A percentile compares a stretch with the other conserved stretches of the same genome.
Conservation (phyloP, 2,113 vertebrate genomes). For the Antechinus stuartii region DNA sequence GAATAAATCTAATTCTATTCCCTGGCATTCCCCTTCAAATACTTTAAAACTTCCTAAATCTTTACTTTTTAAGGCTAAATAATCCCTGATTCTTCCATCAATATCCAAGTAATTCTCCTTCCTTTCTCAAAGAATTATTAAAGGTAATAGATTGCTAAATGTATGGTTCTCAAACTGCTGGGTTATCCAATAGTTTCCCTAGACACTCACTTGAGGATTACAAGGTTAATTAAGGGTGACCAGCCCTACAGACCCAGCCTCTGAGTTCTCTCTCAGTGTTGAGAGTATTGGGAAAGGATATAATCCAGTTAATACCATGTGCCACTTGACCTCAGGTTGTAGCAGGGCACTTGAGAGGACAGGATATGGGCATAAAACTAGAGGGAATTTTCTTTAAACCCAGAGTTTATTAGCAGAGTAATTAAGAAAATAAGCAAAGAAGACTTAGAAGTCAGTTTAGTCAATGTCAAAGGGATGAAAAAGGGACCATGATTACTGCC, state of each 20-base stretch:
- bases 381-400: too few species aligned
- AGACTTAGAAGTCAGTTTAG: too few species aligned
- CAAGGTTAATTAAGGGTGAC: background rate
- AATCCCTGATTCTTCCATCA: background rate
- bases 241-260: background rate
- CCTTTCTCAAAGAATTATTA: background rate
- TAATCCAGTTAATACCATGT: too few species aligned
- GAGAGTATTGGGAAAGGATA: too few species aligned
- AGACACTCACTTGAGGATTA: background rate
- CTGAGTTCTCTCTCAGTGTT: too few species aligned
- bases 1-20: background rate
- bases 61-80: background rate
- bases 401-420: too few species aligned
- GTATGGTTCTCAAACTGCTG: background rate
- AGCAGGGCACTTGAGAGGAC: too few species aligned
- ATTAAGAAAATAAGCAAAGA: too few species aligned
- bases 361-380: too few species aligned
- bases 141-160: background rate
- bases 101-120: background rate
- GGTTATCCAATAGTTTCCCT: background rate
- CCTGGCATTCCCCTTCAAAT: background rate
- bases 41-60: background rate
- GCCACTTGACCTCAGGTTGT: too few species aligned
- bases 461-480: too few species aligned
- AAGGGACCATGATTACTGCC: too few species aligned